Evolutionary conservation across 2,888 invertebrate species (phyloP).

Genomic region (Furcula furcula): DNA sequence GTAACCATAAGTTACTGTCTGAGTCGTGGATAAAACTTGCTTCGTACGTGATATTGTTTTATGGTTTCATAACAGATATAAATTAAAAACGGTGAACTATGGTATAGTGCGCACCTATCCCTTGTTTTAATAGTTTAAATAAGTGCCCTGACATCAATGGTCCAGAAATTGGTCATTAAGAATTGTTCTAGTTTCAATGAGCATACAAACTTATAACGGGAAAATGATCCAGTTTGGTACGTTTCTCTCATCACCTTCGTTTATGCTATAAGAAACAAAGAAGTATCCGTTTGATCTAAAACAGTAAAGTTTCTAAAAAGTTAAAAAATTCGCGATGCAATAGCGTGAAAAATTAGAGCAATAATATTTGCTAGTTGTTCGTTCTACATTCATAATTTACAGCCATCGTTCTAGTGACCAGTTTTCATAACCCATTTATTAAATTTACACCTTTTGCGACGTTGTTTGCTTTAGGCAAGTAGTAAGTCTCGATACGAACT

Average conservation of each 20-base stretch:
- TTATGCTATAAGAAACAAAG: no score
- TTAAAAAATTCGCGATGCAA: constrained; percentile 38
- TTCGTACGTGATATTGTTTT: constrained; percentile 14
- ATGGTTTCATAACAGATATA: no score
- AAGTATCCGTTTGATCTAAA: not conserved
- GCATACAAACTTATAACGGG: no score
- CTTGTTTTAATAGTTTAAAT: no score
- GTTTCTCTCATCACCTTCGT: not conserved
- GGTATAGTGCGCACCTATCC: no score
- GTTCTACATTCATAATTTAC: constrained; percentile 47
- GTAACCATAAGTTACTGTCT: constrained; percentile 35
- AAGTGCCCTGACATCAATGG: no score
- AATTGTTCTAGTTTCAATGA: no score
- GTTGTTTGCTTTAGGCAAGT: no score
- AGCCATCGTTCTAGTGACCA: constrained; percentile 29
- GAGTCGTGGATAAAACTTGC: constrained; percentile 22
- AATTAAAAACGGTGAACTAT: no score
- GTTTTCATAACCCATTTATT: constrained; percentile 24
- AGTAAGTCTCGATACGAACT: no score
- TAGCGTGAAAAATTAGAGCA: constrained; percentile 24
- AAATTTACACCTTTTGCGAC: constrained; percentile 14
- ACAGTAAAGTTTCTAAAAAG: constrained; percentile 9
- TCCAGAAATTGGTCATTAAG: no score
- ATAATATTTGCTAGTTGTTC: constrained; percentile 35
- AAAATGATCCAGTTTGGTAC: not conserved